phyloP scores from a whole-genome alignment of 2,888 invertebrate genomes.

The Troides helena region DNA sequence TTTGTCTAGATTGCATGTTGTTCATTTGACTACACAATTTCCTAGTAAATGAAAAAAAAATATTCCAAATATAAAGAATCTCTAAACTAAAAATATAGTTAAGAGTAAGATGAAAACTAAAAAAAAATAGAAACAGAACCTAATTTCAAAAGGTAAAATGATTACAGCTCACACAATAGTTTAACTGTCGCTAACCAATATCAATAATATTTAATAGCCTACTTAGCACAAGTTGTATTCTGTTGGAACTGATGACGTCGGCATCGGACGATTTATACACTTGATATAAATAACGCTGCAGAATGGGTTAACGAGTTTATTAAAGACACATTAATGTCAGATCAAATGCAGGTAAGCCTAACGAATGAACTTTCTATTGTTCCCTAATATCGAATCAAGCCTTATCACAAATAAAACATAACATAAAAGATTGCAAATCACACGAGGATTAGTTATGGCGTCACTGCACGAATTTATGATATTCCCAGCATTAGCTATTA shows the following conservation, averaged over 20 bases:
- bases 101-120: too few species aligned
- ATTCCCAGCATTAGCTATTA: constrained; percentile 11
- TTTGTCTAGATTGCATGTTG: too few species aligned
- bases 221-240: constrained; percentile 63
- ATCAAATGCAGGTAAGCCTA: constrained; percentile 51
- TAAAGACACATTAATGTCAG: constrained; percentile 60
- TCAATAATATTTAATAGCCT: constrained; percentile 61
- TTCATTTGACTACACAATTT: too few species aligned
- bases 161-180: constrained; percentile 22
- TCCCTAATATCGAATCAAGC: constrained; percentile 7
- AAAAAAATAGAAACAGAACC: neutral
- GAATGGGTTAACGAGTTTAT: constrained; percentile 50
- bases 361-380: constrained; percentile 56
- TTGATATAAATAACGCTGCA: constrained; percentile 38
- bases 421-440: constrained; percentile 5
- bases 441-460: constrained; percentile 11
- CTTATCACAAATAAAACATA: constrained; percentile 13
- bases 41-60: too few species aligned
- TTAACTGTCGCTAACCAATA: constrained; percentile 48
- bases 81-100: too few species aligned
- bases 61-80: too few species aligned
- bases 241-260: constrained; percentile 53
- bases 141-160: neutral
- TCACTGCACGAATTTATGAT: neutral
- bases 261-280: constrained; percentile 33